These are phyloP conservation scores for Oxycera nigricornis DNA, from an alignment of 2,888 invertebrate species.

Conservation along the genomic window DNA sequence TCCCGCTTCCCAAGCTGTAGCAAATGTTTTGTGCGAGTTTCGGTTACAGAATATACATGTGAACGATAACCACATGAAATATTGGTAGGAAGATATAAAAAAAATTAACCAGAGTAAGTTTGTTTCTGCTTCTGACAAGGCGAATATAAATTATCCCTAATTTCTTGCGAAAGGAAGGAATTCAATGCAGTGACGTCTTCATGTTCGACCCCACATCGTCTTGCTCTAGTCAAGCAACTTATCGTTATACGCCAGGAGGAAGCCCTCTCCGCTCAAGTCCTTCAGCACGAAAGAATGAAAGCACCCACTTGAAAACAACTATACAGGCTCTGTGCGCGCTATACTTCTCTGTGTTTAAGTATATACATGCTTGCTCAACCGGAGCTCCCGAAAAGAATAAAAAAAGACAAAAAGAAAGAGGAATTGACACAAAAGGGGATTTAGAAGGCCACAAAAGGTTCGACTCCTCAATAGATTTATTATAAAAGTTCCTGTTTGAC, in stretches of 20 bases:
- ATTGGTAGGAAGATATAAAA: constrained; percentile 44
- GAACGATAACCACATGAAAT: constrained; percentile 47
- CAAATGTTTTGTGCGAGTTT: constrained; percentile 21
- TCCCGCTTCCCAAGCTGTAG: background rate
- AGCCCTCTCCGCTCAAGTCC: background rate
- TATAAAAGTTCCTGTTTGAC: constrained; percentile 39
- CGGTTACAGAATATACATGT: constrained; percentile 30
- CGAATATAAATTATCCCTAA: constrained; percentile 44
- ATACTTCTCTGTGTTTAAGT: background rate
- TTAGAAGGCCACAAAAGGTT: constrained; percentile 38
- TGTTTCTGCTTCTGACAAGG: constrained; percentile 46
- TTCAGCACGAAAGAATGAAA: constrained; percentile 18
- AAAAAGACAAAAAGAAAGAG: constrained; percentile 14
- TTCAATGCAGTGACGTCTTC: constrained; percentile 25
- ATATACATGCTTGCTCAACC: constrained; percentile 14
- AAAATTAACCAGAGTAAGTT: constrained; percentile 44
- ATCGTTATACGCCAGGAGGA: background rate
- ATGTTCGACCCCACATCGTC: background rate
- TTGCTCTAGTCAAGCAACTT: no score
- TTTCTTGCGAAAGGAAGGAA: constrained; percentile 35
- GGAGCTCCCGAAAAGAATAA: constrained; percentile 12
- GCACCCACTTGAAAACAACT: constrained; percentile 33
- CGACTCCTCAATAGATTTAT: constrained; percentile 38
- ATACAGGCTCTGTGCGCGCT: background rate
- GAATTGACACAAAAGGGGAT: constrained; percentile 40